phyloP scores from a whole-genome alignment of 2,797 vertebrate genomes.

The Erethizon dorsatum region DNA sequence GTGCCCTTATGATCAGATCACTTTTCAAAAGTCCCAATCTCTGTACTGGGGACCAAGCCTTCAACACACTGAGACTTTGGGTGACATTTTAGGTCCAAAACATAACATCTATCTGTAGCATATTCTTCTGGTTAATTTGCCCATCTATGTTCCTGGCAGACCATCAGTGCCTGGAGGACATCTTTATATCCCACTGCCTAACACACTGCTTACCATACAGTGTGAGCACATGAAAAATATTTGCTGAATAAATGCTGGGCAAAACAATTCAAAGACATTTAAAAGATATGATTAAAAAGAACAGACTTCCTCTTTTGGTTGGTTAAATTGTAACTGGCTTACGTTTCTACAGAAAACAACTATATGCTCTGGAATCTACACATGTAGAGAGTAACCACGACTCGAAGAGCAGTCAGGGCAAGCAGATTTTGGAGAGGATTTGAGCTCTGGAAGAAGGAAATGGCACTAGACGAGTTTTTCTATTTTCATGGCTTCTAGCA shows the following conservation, averaged over 20 bases:
- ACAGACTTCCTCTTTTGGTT: background rate
- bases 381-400: background rate
- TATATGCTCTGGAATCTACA: background rate
- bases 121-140: background rate
- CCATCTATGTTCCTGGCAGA: background rate
- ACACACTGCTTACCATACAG: background rate
- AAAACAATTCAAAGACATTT: conserved; percentile 1
- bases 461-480: background rate
- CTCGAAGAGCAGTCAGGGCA: background rate
- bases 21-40: background rate
- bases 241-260: background rate
- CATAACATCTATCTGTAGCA: background rate
- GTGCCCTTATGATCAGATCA: background rate
- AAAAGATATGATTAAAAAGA: background rate
- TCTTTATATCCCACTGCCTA: background rate
- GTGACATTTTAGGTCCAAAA: background rate
- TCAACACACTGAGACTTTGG: background rate
- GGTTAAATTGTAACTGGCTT: background rate
- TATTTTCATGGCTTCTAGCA: background rate
- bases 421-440: background rate
- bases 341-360: conserved; percentile 56
- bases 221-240: background rate
- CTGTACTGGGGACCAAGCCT: background rate
- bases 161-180: background rate
- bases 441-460: background rate